A percentile compares a stretch with the other conserved stretches of the same genome.
Evolutionary conservation across 2,797 vertebrate species (phyloP).

Genomic region (Staurois parvus): DNA sequence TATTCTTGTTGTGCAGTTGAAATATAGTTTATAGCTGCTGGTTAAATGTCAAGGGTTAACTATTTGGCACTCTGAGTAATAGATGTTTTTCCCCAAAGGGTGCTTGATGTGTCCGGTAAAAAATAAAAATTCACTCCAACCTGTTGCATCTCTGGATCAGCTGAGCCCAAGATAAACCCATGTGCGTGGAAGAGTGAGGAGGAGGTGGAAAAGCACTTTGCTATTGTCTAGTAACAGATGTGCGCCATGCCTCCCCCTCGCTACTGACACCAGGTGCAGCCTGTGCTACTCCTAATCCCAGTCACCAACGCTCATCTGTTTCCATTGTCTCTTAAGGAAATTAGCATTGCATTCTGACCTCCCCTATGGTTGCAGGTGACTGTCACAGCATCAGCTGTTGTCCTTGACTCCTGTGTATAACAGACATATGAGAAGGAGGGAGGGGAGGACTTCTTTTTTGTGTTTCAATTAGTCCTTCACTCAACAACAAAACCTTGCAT

Average conservation of each 20-base stretch:
- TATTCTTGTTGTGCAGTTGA: too few relatives aligned
- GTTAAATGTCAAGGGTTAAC: conserved; percentile 20
- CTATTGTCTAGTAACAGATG: conserved; percentile 87
- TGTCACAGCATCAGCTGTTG: conserved; percentile 98
- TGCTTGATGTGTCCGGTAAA: not conserved
- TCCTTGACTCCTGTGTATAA: conserved; percentile 72
- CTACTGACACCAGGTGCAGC: conserved; percentile 92
- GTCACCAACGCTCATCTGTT: conserved; percentile 81
- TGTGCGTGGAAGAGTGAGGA: not conserved
- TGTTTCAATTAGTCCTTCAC: not conserved
- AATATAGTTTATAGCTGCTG: too few relatives aligned
- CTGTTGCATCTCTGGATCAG: conserved; percentile 3
- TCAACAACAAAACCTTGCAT: not conserved
- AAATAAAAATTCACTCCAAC: conserved; percentile 11
- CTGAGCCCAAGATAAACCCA: conserved; percentile 3
- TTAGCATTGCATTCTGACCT: conserved; percentile 77
- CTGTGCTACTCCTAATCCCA: conserved; percentile 85
- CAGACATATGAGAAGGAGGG: not conserved
- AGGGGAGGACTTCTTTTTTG: not conserved
- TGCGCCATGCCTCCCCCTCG: conserved; percentile 82
- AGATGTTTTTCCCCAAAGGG: not conserved
- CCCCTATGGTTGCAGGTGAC: conserved; percentile 94
- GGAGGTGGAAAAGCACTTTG: conserved; percentile 66
- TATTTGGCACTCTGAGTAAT: conserved; percentile 12
- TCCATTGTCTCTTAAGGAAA: conserved; percentile 82